Base-by-base conservation (phyloP, 2,797 vertebrate genomes). In the Holocentrus rufus region DNA sequence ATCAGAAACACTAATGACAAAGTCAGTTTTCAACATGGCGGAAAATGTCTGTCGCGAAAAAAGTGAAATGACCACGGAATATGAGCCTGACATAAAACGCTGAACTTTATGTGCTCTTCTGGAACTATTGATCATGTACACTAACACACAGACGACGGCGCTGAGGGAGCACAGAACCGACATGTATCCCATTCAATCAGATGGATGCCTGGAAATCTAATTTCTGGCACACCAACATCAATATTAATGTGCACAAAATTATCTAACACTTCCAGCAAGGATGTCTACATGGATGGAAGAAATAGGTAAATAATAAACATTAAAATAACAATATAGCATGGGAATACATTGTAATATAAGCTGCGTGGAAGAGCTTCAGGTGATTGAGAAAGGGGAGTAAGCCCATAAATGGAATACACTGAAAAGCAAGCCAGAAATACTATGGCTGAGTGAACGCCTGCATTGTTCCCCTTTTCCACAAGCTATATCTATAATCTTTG, bases 331-430 rank as follows among this genome's bases (percentile, higher is more conserved):
- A 84, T 74, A 84, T 74, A 87, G 83, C 77, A 83, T 73, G 72
- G 76, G 77, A 78, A 80, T 86, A 91, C 79, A 91, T 20, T 85
- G 82, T 83, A 86, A 88, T 89, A 91, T 79, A 90, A 85, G 75
- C 77, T 62, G 50, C 25, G 25, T 27, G 71, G 66, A 47, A 54
- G 62, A 70, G 55, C 34, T 63, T 71, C 73, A 80, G 36, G 63
- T 74, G 66, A 72, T 57, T 53, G 50, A 65, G 69, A 27, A 39
- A 56, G 34, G 49, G 61, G 44, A 58, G 74, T n/a, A 77, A 72
- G 72, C 71, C 73, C 76, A 63, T 58, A 70, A 49, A 64, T 65
- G 72, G 66, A 70, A 79, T 55, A 79, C 44, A 63, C n/a, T 54
- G 44, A 65, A 31, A 65, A 52, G 49, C 56, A 30, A 55, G 50